phyloP scores from a whole-genome alignment of 1,140 invertebrate species.

The Philopotamus ludificatus region DNA sequence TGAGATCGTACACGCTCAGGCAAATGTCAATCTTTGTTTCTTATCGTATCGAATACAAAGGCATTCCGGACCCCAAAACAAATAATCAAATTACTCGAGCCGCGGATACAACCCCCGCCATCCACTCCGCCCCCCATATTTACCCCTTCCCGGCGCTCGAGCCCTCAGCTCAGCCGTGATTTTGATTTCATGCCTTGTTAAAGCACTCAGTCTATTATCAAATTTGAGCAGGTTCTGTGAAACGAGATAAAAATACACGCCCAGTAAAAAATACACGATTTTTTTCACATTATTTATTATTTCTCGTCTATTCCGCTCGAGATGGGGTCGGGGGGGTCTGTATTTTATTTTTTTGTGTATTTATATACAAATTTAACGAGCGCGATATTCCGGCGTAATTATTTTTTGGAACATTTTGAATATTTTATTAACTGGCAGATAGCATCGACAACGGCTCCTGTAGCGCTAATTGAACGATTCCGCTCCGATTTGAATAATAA shows the following conservation, averaged over 20 bases:
- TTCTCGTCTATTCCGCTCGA: neutral
- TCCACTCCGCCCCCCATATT: too few species aligned
- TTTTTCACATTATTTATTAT: too few species aligned
- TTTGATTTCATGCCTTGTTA: conserved; percentile 34
- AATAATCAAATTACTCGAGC: conserved; percentile 27
- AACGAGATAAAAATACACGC: conserved; percentile 17
- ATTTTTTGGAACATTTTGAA: neutral
- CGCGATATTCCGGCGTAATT: conserved; percentile 8
- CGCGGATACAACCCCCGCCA: too few species aligned
- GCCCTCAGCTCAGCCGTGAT: conserved; percentile 16
- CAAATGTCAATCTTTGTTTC: neutral
- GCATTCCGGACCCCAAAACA: conserved; percentile 25
- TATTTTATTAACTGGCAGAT: conserved; percentile 1
- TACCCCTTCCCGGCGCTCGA: too few species aligned
- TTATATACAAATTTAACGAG: conserved; percentile 8
- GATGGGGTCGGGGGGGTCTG: neutral
- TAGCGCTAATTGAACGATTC: too few species aligned
- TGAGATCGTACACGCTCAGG: too few species aligned
- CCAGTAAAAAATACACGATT: too few species aligned
- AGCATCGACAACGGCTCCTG: conserved; percentile 1
- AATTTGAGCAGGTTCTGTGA: conserved; percentile 19
- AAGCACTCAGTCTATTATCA: conserved; percentile 25
- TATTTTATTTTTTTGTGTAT: neutral
- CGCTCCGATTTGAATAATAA: too few species aligned
- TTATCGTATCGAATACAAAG: conserved; percentile 15